Evolutionary conservation across 2,113 vertebrate genomes (phyloP), one percentile per base, ranked within the genome.

Genomic region (Chinchilla lanigera): DNA sequence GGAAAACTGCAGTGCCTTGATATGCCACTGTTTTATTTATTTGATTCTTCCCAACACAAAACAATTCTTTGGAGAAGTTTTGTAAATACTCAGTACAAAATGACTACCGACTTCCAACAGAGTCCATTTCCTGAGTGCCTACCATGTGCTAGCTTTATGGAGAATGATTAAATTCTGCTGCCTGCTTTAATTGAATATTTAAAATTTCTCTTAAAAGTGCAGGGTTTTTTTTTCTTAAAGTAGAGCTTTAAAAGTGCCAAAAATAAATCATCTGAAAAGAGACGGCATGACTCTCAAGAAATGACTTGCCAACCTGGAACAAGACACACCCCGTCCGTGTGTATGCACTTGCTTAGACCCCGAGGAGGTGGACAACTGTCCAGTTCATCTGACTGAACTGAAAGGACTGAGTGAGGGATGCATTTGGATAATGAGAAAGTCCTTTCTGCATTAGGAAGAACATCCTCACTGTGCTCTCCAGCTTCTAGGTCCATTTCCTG

Each of bases 221-320:
- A 35, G 13, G 6, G 14, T 85, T 86, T 86, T 50, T 35, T 28
- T 71, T 71, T 38, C 54, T 91, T 35, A 96, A 83, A 13, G 10
- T 38, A 17, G 13, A 86, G 47, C 56, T 90, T 94, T 90, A 67
- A 88, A 73, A 38, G n/a, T 61, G 54, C 13, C 47, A 58, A 96
- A 96, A 90, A 78, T 3, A 85, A 90, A 44, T 52, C n/a, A 4
- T 60, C 91, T 86, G 73, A 67, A 89, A 73, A 92, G n/a, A 92
- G 20, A 87, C 73, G 20, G 2, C 73, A 13, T 80, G 19, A 63
- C 33, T 33, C 52, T 69, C 75, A 44, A 85, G 56, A 17, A 30
- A 50, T 35, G 52, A 86, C 11, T 82, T 69, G 89, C 41, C 14
- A 73, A n/a, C 61, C 54, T 16, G 10, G 44, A 91, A 89, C 52